Conservation (phyloP, 1,140 invertebrate species). For the Drosophila sproati region DNA sequence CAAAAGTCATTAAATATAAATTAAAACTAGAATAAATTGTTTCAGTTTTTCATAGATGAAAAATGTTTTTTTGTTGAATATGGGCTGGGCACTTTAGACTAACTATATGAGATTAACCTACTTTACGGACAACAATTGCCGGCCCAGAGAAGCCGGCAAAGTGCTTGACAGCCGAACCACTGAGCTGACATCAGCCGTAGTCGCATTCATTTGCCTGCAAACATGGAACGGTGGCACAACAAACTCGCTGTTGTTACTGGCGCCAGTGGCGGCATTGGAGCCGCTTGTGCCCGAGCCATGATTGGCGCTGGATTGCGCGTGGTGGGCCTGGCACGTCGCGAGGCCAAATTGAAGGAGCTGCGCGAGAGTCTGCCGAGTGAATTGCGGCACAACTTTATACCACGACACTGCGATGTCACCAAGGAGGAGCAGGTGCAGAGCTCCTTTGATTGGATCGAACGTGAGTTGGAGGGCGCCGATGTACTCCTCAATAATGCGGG, state of each 20-base stretch:
- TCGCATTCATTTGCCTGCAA: constrained; percentile 9
- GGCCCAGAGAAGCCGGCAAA: constrained; percentile 29
- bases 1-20: background rate
- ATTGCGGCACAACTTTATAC: constrained; percentile 84
- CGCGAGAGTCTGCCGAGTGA: constrained; percentile 59
- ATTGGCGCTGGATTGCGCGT: constrained; percentile 87
- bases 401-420: constrained; percentile 87
- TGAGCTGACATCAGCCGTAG: background rate
- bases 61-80: background rate
- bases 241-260: constrained; percentile 81
- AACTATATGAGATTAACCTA: constrained; percentile 40
- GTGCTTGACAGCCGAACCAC: background rate
- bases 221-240: constrained; percentile 83
- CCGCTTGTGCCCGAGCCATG: constrained; percentile 84
- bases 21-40: background rate
- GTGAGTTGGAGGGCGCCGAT: constrained; percentile 88
- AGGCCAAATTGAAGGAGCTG: constrained; percentile 86
- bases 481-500: constrained; percentile 92
- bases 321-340: constrained; percentile 89
- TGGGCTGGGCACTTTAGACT: background rate
- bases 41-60: background rate
- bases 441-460: constrained; percentile 88
- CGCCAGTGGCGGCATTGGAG: constrained; percentile 87
- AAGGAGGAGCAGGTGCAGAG: constrained; percentile 88
- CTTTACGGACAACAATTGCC: constrained; percentile 7